phyloP scores from a whole-genome alignment of 2,888 invertebrate species.

The Rhogogaster chlorosoma region DNA sequence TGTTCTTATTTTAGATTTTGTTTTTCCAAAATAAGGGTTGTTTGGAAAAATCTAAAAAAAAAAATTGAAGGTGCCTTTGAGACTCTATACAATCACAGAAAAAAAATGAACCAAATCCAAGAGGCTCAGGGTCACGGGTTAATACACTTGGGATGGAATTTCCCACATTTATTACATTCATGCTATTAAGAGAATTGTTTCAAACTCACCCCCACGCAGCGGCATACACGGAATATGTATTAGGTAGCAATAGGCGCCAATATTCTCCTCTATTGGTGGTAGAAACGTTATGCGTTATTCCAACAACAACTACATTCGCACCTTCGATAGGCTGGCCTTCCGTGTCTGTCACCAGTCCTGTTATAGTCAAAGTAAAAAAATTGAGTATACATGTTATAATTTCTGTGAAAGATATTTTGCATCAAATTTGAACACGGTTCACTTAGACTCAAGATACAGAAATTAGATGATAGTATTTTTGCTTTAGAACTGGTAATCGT shows the following conservation, averaged over 20 bases:
- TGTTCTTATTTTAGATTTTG: no score
- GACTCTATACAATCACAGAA: no score
- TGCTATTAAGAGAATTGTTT: not conserved
- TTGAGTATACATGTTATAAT: not conserved
- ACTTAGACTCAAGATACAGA: not conserved
- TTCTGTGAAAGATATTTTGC: no score
- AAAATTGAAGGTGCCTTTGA: no score
- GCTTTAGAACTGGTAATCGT: not conserved
- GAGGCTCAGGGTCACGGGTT: no score
- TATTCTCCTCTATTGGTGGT: conserved; percentile 93
- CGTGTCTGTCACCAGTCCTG: conserved; percentile 84
- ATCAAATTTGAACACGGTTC: not conserved
- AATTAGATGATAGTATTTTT: not conserved
- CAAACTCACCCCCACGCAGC: conserved; percentile 85
- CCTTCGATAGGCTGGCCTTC: conserved; percentile 84
- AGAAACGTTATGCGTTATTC: conserved; percentile 89
- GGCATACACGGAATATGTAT: conserved; percentile 88
- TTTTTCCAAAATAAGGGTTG: no score
- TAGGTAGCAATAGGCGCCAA: conserved; percentile 96
- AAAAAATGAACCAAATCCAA: no score
- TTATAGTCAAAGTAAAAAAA: conserved; percentile 70
- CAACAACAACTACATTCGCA: conserved; percentile 88
- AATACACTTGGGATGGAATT: no score
- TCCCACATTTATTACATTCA: not conserved
- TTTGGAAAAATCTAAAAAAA: no score